These are phyloP conservation scores for Cricetomys ansorgei DNA, from an alignment of 2,113 vertebrate genomes.

Conservation along the genomic window DNA sequence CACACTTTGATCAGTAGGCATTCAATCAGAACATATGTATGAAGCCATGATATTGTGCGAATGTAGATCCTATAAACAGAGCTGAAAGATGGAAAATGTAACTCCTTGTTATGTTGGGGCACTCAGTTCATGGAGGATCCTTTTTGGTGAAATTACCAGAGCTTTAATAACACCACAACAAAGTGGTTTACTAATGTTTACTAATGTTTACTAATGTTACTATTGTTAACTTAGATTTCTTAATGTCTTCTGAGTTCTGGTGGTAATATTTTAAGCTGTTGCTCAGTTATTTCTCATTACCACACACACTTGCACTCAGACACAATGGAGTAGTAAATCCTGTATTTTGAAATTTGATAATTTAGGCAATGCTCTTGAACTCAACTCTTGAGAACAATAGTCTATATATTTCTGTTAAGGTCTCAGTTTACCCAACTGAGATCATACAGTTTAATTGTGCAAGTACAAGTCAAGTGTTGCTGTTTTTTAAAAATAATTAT, in stretches of 20 bases:
- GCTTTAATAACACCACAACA: neutral
- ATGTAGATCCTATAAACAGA: neutral
- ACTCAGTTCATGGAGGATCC: neutral
- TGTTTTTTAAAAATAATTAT: neutral
- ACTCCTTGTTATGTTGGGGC: neutral
- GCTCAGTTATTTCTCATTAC: neutral
- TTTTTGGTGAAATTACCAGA: neutral
- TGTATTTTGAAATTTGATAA: neutral
- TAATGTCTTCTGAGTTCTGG: neutral
- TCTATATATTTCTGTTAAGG: neutral
- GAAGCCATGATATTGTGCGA: neutral
- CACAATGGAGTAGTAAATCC: neutral
- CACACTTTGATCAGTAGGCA: neutral
- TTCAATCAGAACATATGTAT: constrained; percentile 36
- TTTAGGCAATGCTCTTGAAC: neutral
- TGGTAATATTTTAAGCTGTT: neutral
- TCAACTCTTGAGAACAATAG: neutral
- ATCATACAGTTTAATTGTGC: neutral
- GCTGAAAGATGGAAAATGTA: neutral
- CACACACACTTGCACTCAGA: neutral
- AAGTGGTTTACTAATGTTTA: neutral
- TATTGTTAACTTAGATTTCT: constrained; percentile 3
- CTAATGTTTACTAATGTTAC: neutral
- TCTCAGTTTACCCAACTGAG: neutral
- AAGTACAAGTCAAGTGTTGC: neutral